Evolutionary conservation across 2,797 vertebrate genomes (phyloP).

Genomic region (Trematomus bernacchii): DNA sequence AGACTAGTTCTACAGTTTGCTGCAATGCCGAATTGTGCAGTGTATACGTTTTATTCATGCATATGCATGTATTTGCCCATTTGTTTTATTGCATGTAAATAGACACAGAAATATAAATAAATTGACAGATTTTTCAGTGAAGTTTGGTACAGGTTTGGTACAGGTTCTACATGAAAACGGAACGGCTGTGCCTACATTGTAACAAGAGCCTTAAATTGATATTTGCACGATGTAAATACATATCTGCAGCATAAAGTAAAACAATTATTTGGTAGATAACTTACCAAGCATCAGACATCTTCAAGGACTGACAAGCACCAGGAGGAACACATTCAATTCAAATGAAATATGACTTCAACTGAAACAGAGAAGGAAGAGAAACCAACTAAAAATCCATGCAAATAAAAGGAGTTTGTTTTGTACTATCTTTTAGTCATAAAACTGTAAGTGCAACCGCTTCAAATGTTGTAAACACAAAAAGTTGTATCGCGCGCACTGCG

Average conservation of each 20-base stretch:
- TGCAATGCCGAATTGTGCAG: background rate
- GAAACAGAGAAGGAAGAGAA: background rate
- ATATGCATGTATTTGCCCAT: background rate
- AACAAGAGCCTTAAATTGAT: background rate
- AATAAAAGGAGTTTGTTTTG: background rate
- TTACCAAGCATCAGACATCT: slow-evolving; percentile 83
- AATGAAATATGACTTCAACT: background rate
- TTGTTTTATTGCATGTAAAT: background rate
- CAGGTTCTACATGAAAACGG: background rate
- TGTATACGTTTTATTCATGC: too few relatives aligned
- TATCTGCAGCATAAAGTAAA: background rate
- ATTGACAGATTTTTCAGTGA: background rate
- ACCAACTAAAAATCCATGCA: background rate
- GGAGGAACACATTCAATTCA: background rate
- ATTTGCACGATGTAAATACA: slow-evolving; percentile 1
- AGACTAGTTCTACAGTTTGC: background rate
- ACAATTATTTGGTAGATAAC: slow-evolving; percentile 22
- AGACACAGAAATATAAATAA: background rate
- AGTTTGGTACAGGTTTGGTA: too few relatives aligned
- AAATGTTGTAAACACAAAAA: slow-evolving; percentile 50
- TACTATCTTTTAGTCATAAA: background rate
- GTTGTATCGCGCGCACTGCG: slow-evolving; percentile 47
- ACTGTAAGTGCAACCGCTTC: background rate
- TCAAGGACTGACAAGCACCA: slow-evolving; percentile 8
- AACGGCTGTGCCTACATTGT: background rate